Base-by-base conservation (phyloP, 2,888 invertebrate genomes). In the Lagria hirta region DNA sequence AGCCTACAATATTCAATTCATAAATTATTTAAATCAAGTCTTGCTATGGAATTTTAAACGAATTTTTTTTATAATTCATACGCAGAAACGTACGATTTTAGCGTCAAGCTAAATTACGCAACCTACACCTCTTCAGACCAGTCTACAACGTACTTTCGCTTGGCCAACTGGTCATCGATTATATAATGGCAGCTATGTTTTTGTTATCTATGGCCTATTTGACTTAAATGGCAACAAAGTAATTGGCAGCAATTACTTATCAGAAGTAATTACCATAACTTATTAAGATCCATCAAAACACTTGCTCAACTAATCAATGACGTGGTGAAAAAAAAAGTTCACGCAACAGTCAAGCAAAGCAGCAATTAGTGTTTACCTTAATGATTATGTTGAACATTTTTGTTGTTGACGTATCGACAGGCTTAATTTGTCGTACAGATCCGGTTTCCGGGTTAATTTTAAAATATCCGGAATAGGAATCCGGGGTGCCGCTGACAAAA, bases 331-430 rank as follows among this genome's bases (percentile, higher is more conserved):
- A 18, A 6, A 18, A 18, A 6, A n/a, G n/a, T 6, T 18, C 18
- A 18, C 18, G 18, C 5, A 18, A 6, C 4, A 18, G 4, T 11
- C 10, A 23, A 23, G 11, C 1, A 23, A 23, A 23, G n/a, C 1
- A 23, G 30, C 30, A 30, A 18, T 12, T 4, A n/a, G 4, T 15
- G 7, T 40, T 68, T 62, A 87, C 87, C 80, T 85, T 88, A 20
- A 93, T 83, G 56, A 87, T 81, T 10, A 92, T 79, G 55, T 84
- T 84, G 62, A 92, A 92, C 62, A 81, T 81, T 70, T 88, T 88
- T 4, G 79, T 75, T 5, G 86, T 81, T 1, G 83, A 82, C 0
- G 90, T 86, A 63, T 92, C 90, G 0, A 92, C 86, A 0, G 90
- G 80, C 58, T 81, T 79, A 12, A 85, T 79, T 69, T 93, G 93